A percentile compares a stretch with the other conserved stretches of the same genome.
phyloP scores from a whole-genome alignment of 2,888 invertebrate genomes.

The Cecidostiba fungosa region DNA sequence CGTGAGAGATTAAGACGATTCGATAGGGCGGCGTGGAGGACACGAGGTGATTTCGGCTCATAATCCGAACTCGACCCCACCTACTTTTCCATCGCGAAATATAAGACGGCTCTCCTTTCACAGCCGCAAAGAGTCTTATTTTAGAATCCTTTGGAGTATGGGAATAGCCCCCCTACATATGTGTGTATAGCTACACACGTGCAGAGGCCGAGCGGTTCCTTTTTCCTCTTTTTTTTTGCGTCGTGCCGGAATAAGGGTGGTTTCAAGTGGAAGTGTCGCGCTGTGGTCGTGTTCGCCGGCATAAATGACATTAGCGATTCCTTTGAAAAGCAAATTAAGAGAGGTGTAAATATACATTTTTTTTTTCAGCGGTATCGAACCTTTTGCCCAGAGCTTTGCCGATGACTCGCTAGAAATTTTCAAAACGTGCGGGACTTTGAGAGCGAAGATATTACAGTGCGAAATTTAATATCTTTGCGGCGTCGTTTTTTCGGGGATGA shows the following conservation, averaged over 20 bases:
- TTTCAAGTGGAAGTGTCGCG: constrained; percentile 23
- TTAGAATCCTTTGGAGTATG: background rate
- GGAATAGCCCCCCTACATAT: too few species aligned
- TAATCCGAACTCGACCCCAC: background rate
- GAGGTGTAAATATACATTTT: background rate
- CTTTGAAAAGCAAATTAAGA: constrained; percentile 7
- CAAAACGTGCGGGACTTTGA: background rate
- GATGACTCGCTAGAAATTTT: background rate
- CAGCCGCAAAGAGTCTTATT: constrained; percentile 16
- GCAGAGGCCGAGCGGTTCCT: background rate
- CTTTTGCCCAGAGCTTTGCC: background rate
- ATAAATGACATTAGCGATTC: background rate
- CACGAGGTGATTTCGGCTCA: background rate
- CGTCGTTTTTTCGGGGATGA: background rate
- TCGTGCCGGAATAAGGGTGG: background rate
- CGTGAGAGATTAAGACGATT: background rate
- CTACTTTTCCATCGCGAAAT: constrained; percentile 5
- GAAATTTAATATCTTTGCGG: background rate
- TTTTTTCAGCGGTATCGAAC: background rate
- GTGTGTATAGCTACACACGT: background rate
- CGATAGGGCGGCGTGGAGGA: background rate
- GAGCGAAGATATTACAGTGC: background rate
- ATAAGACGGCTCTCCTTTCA: background rate
- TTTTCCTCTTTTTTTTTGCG: background rate
- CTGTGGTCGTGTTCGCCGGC: constrained; percentile 19